Conservation (phyloP, 2,888 invertebrate species). For the Acholoe squamosa region DNA sequence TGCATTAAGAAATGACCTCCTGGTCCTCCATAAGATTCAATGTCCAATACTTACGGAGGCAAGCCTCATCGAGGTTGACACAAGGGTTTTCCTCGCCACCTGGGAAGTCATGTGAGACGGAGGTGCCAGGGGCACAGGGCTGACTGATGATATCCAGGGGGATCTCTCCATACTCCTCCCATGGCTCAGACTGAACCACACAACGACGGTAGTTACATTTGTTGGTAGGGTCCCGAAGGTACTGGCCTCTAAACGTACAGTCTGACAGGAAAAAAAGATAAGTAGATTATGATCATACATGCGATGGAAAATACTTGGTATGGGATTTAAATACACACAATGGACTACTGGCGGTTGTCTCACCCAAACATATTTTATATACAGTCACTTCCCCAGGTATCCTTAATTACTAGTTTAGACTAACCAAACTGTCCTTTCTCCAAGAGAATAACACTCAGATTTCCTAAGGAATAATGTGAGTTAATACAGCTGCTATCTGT, state of each 20-base stretch:
- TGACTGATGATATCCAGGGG: slow-evolving; percentile 25
- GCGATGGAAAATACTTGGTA: too few relatives aligned
- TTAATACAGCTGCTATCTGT: too few relatives aligned
- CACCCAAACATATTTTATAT: too few relatives aligned
- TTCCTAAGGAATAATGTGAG: too few relatives aligned
- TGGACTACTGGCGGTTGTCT: too few relatives aligned
- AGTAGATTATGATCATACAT: too few relatives aligned
- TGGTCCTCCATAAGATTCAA: too few relatives aligned
- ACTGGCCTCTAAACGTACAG: not conserved
- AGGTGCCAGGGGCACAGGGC: slow-evolving; percentile 22
- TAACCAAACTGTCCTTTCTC: too few relatives aligned
- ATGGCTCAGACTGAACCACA: slow-evolving; percentile 15
- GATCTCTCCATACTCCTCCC: slow-evolving; percentile 35
- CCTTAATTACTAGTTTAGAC: too few relatives aligned
- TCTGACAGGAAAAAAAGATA: not conserved
- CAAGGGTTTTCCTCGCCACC: not conserved
- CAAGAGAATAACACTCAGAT: too few relatives aligned
- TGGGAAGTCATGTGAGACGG: not conserved
- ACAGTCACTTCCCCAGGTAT: too few relatives aligned
- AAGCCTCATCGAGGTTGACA: not conserved
- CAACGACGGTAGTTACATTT: slow-evolving; percentile 30
- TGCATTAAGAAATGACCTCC: not conserved
- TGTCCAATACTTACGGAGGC: not conserved
- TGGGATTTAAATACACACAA: too few relatives aligned
- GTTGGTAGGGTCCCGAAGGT: slow-evolving; percentile 23